Conservation (phyloP, 2,888 invertebrate species). For the Pristionchus maxplancki region DNA sequence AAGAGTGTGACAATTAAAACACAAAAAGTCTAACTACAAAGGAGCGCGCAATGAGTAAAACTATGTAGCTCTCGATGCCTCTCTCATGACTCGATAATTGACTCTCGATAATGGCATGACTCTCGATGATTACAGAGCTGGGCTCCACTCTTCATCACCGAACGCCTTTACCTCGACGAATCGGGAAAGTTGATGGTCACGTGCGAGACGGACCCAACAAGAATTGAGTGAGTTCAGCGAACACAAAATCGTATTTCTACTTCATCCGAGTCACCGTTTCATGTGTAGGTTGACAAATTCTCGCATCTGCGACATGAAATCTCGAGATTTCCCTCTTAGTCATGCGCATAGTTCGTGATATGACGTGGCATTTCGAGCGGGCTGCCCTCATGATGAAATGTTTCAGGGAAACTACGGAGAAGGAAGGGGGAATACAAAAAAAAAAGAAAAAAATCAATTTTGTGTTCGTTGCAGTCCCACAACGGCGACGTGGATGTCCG, state of each 20-base stretch:
- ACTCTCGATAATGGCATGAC: no score
- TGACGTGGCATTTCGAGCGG: no score
- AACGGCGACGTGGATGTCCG: constrained; percentile 60
- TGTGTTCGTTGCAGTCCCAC: constrained; percentile 6
- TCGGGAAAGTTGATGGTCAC: background rate
- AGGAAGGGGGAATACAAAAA: no score
- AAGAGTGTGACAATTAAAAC: no score
- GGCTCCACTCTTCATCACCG: constrained; percentile 26
- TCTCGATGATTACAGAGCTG: constrained; percentile 51
- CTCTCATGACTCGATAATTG: no score
- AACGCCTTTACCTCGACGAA: background rate
- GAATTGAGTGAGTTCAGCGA: background rate
- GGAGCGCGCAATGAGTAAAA: background rate
- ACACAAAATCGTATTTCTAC: no score
- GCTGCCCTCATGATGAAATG: no score
- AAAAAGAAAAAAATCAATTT: no score
- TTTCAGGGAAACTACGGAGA: no score
- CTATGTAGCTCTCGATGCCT: background rate
- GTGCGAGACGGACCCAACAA: background rate
- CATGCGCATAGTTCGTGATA: no score
- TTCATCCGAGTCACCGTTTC: background rate
- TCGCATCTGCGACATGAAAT: background rate
- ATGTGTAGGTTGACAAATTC: background rate
- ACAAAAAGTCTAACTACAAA: no score
- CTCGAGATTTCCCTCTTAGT: background rate